A percentile compares a stretch with the other conserved stretches of the same genome.
phyloP scores from a whole-genome alignment of 2,797 vertebrate species.

The Pseudochirops corinnae region DNA sequence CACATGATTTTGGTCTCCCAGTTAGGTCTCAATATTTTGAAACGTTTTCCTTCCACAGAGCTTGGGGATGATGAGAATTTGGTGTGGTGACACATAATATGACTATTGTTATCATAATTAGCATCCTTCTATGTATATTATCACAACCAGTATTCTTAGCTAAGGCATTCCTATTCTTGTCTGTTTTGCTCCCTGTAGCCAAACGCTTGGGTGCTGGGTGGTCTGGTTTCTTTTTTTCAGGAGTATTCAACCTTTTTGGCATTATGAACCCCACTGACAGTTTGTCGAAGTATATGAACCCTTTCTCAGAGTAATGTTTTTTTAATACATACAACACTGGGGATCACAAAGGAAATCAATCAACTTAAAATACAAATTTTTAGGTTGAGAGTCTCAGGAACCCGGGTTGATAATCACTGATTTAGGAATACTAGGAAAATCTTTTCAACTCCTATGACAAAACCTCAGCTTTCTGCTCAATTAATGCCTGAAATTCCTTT shows the following conservation, averaged over 20 bases:
- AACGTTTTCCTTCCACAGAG: neutral
- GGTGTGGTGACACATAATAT: neutral
- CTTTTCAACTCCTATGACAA: neutral
- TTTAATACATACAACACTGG: neutral
- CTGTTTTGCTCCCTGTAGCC: neutral
- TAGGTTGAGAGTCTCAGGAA: neutral
- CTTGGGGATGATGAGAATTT: neutral
- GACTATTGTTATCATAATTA: neutral
- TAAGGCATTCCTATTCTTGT: neutral
- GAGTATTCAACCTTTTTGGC: neutral
- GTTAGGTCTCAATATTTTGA: neutral
- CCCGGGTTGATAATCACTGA: neutral
- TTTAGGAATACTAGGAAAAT: neutral
- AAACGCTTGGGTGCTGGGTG: neutral
- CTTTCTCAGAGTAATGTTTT: neutral
- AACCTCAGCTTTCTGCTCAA: neutral
- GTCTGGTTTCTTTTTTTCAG: neutral
- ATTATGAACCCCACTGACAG: neutral
- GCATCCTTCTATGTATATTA: neutral
- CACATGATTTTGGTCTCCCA: neutral
- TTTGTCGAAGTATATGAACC: neutral
- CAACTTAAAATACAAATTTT: neutral
- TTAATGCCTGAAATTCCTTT: neutral
- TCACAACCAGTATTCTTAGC: neutral
- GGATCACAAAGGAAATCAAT: neutral